Base-by-base conservation (phyloP, 2,113 vertebrate species). In the Pogonocichla stellata region DNA sequence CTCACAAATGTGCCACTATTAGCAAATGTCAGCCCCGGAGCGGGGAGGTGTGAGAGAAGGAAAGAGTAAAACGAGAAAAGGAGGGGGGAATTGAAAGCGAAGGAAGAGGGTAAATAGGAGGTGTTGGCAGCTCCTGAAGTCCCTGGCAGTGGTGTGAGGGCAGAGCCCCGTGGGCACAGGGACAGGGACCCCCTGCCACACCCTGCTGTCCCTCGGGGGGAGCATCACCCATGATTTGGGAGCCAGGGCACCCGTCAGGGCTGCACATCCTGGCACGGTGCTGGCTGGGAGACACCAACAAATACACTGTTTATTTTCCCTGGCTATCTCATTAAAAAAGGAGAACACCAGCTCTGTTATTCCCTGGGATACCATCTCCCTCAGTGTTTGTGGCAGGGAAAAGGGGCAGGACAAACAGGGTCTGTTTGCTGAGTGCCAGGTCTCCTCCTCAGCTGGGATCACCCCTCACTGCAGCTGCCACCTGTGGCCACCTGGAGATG, bases 241-340 rank as follows among this genome's bases (percentile, higher is more conserved):
- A 38, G 36, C 70, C 0, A 1, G 40, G 60, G 79, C 15, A 11
- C 12, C 1, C 13, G 1, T 2, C 47, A 9, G 33, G 33, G 34
- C 34, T 4, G 15, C 5, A 5, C 38, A 6, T 10, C 56, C 53
- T 4, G 29, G 14, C 28, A 19, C 5, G 0, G 2, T 1, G 10
- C 48, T 14, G 29, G 4, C 23, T 12, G 19, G 9, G 7, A 57
- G 20, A 2, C 0, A 10, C 45, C 2, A 2, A 18, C 23, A 25
- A 12, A 48, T 0, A 10, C 29, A 34, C 5, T 0, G 2, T 1
- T 38, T 24, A 0, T n/a, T 60, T 56, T 22, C 17, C 70, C 53
- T 33, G 15, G 43, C 14, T 54, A 17, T n/a, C 77, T 64, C 53
- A 16, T 54, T 14, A 4, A 23, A 66, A 79, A 48, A 24, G 29